A percentile compares a stretch with the other conserved stretches of the same genome.
phyloP scores from a whole-genome alignment of 1,140 invertebrate species.

The Bombyx mori region ASM3026992v2 NC_085109.1:5910001-5910500 shows the following conservation, averaged over 20 bases:
- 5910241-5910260: slow-evolving; percentile 14
- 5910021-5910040: slow-evolving; percentile 64
- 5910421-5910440: slow-evolving; percentile 5
- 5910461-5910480: too few species aligned
- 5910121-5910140: slow-evolving; percentile 31
- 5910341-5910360: slow-evolving; percentile 4
- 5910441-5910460: too few species aligned
- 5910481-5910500: too few species aligned
- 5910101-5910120: slow-evolving; percentile 58
- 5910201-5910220: too few species aligned
- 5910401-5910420: slow-evolving; percentile 18
- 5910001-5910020: slow-evolving; percentile 51
- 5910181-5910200: too few species aligned
- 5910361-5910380: slow-evolving; percentile 9
- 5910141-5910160: slow-evolving; percentile 17
- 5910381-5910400: slow-evolving; percentile 11
- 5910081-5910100: slow-evolving; percentile 65
- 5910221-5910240: neutral
- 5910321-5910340: slow-evolving; percentile 4
- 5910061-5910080: slow-evolving; percentile 44
- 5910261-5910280: slow-evolving; percentile 10
- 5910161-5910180: neutral
- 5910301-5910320: slow-evolving; percentile 13
- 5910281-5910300: slow-evolving; percentile 9
- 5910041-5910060: slow-evolving; percentile 64